Base-by-base conservation (phyloP, 2,888 invertebrate species). In the Gnatocerus cornutus region DNA sequence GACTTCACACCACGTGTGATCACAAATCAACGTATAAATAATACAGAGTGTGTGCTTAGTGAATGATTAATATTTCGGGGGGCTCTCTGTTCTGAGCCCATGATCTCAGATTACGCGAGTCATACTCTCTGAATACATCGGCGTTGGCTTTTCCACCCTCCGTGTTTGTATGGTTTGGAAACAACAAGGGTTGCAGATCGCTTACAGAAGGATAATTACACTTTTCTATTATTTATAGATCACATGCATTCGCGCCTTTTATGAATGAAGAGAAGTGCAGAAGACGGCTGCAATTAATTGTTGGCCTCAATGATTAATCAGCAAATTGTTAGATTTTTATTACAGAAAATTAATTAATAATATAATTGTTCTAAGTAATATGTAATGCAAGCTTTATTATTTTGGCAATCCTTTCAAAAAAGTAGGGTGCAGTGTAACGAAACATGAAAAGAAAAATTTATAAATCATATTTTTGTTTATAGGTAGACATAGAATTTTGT, bases 201-300 rank as follows among this genome's bases (percentile, higher is more conserved):
- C 79, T 80, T 81, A 77, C 80, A 79, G 79, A 75, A 76, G 73
- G 79, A 81, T 82, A 82, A 83, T 82, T 82, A 80, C 82, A 77
- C 78, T 78, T 79, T 81, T 81, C 81, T 80, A 81, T 81, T 81
- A 82, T 83, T 82, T 79, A 81, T 78, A 77, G 73, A 73, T 76
- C 77, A 74, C 69, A 74, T 73, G 73, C 76, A 74, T 74, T 74
- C 74, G 64, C 68, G n/a, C 33, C 3, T 33, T 4, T 33, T 33
- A 33, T 6, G 7, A 33, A 1, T 33, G 33, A n/a, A n/a, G 33
- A 33, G 33, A 21, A 21, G 21, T 21, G 21, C 1, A 3, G 1
- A 3, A 21, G 21, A 21, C 21, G 4, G 1, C 2, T 21, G 1
- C 1, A 21, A 21, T 21, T 21, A 21, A 21, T 21, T 21, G 4